Base-by-base conservation (phyloP, 2,113 vertebrate species). In the Planiliza haematocheilus region DNA sequence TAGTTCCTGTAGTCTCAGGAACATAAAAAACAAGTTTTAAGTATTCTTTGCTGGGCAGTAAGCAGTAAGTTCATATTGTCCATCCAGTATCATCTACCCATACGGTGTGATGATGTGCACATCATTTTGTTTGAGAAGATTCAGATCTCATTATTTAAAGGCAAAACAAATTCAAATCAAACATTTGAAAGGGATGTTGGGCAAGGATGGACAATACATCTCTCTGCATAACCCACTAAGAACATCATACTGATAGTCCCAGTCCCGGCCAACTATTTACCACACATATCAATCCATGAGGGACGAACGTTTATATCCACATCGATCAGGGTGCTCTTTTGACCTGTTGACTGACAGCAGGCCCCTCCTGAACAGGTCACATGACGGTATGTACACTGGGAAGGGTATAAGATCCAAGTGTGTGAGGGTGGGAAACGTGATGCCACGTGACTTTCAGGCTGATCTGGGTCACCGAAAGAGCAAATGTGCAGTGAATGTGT, bases 401-500 rank as follows among this genome's bases (percentile, higher is more conserved):
- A 24, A 7, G 39, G 9, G 36, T 17, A 37, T 10, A 21, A 56
- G 42, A 74, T 74, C 24, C 42, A 71, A 71, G 60, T 71, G 50
- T 64, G 36, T 71, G 68, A 75, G 4, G 21, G 78, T 74, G 77
- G 69, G 56, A 85, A 86, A 83, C 7, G 12, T 86, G 79, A 81
- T 14, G 42, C 61, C 75, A 58, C 8, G 24, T 65, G 59, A 65
- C 49, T 86, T 85, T 78, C 37, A 63, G 53, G 75, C 50, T 82
- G 84, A 92, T 92, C 79, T 93, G 91, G 91, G 92, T 90, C 87
- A 90, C 52, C 17, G 51, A 81, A 75, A 80, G 71, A 81, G 68
- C 7, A 14, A 77, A 70, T 75, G 60, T 84, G 46, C 10, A 49
- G 62, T 18, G 60, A 73, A 73, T 69, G 49, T 63, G 56, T 50